A percentile compares a stretch with the other conserved stretches of the same genome.
Evolutionary conservation across 2,113 vertebrate genomes (phyloP).

Genomic region (Cricetomys ansorgei): DNA sequence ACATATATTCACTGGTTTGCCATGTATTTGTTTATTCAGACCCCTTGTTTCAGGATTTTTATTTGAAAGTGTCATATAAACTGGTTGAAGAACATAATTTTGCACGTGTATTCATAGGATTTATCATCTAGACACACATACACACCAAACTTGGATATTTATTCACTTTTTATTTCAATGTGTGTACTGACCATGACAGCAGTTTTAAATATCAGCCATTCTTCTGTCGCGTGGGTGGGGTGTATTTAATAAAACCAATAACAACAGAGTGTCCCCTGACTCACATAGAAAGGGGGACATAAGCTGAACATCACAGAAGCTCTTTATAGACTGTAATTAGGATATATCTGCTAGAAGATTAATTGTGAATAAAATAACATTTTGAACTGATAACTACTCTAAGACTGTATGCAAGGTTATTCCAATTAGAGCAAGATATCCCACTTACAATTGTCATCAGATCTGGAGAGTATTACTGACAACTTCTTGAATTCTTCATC

Average conservation of each 20-base stretch:
- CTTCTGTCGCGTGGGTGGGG: too few species aligned
- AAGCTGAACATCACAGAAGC: not conserved
- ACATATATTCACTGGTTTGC: not conserved
- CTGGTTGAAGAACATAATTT: not conserved
- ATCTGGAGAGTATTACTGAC: not conserved
- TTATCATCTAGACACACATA: not conserved
- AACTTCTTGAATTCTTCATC: conserved; percentile 41
- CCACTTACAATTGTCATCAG: not conserved
- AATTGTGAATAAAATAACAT: not conserved
- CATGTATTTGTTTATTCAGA: not conserved
- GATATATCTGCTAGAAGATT: not conserved
- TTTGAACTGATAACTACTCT: not conserved
- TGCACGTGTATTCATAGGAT: not conserved
- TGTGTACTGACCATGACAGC: not conserved
- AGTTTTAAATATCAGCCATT: not conserved
- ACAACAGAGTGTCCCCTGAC: not conserved
- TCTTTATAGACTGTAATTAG: not conserved
- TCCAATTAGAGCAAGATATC: not conserved
- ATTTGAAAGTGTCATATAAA: conserved; percentile 2
- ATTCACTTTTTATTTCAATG: not conserved
- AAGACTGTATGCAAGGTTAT: not conserved
- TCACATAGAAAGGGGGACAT: not conserved
- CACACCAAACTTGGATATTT: not conserved
- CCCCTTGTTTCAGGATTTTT: not conserved
- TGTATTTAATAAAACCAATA: not conserved